phyloP scores from a whole-genome alignment of 2,888 invertebrate genomes.

The Galeruca laticollis region DNA sequence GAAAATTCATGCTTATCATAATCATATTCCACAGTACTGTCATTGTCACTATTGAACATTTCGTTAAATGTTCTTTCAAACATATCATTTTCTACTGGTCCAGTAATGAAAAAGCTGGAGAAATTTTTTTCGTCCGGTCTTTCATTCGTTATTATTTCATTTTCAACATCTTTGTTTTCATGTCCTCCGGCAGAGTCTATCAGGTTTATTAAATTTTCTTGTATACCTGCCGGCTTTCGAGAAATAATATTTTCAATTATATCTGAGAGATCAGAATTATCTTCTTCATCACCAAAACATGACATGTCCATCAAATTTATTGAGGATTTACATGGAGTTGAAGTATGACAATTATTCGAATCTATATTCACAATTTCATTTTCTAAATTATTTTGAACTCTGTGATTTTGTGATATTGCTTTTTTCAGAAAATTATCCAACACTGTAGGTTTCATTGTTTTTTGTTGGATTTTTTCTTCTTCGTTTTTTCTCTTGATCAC shows the following conservation, averaged over 20 bases:
- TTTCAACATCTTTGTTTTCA: constrained; percentile 15
- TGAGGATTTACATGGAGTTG: constrained; percentile 51
- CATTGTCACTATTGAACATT: constrained; percentile 43
- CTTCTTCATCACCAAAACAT: constrained; percentile 63
- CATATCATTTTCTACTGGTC: constrained; percentile 68
- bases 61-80: constrained; percentile 72
- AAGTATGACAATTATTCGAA: constrained; percentile 38
- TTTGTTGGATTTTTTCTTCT: constrained; percentile 24
- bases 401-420: constrained; percentile 51
- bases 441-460: constrained; percentile 45
- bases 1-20: constrained; percentile 36
- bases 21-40: constrained; percentile 45
- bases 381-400: constrained; percentile 52
- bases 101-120: constrained; percentile 58
- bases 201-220: constrained; percentile 50
- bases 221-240: constrained; percentile 48
- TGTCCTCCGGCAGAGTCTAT: constrained; percentile 39
- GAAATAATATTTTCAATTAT: constrained; percentile 69
- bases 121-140: constrained; percentile 37
- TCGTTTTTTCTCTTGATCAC: constrained; percentile 44
- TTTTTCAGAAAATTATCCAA: constrained; percentile 59
- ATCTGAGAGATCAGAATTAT: constrained; percentile 68
- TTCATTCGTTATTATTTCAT: constrained; percentile 14
- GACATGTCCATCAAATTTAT: constrained; percentile 55
- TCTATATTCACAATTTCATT: constrained; percentile 16